phyloP scores from a whole-genome alignment of 2,797 vertebrate species.

The Molossus alvarezi region DNA sequence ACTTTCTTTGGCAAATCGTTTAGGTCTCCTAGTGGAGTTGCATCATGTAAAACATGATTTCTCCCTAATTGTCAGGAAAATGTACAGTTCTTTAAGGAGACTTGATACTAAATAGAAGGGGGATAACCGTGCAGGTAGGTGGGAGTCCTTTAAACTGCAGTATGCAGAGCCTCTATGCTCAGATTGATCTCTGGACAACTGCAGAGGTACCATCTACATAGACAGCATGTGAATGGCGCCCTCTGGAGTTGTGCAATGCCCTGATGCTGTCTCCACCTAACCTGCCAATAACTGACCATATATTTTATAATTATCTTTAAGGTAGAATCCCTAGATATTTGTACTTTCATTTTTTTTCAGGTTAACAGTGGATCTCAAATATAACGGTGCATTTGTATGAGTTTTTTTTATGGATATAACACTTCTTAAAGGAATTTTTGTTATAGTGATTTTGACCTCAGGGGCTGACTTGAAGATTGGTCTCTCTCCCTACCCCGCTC shows the following conservation, averaged over 20 bases:
- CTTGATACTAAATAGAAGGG: neutral
- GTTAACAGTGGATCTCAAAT: neutral
- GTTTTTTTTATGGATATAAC: neutral
- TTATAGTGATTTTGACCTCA: neutral
- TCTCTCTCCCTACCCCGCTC: neutral
- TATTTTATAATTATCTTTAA: neutral
- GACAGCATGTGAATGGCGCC: accelerated
- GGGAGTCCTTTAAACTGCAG: neutral
- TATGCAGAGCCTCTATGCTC: neutral
- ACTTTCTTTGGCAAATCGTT: constrained; percentile 34
- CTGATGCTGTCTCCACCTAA: neutral
- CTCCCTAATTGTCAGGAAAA: neutral
- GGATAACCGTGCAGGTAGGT: neutral
- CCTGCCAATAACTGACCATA: neutral
- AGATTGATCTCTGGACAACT: too few species aligned
- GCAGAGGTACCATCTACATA: neutral
- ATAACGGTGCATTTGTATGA: neutral
- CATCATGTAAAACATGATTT: neutral
- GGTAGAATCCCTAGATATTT: neutral
- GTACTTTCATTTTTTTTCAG: neutral
- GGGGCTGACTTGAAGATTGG: neutral
- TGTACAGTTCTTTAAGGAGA: neutral
- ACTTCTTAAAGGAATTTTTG: neutral
- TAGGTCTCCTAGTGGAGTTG: neutral
- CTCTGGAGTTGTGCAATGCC: accelerated